Evolutionary conservation across 1,140 invertebrate species (phyloP).

Genomic region (Acromyrmex charruanus): DNA sequence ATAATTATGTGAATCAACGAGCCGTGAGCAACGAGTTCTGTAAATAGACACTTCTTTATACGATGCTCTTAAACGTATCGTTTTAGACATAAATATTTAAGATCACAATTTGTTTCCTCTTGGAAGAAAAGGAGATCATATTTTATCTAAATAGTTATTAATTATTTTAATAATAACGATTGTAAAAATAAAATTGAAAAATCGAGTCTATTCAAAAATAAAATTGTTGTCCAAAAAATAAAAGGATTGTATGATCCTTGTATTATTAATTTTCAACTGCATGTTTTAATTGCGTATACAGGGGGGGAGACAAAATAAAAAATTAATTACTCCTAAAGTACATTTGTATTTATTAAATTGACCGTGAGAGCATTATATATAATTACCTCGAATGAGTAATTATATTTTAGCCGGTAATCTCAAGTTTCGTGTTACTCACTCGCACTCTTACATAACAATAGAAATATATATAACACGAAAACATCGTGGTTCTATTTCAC

Average conservation of each 20-base stretch:
- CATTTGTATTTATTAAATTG: slow-evolving; percentile 14
- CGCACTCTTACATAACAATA: slow-evolving; percentile 18
- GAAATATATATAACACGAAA: slow-evolving; percentile 54
- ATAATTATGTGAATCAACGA: slow-evolving; percentile 43
- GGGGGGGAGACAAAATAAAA: background rate
- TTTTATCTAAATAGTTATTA: background rate
- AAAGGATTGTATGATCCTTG: background rate
- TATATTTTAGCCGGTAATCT: slow-evolving; percentile 39
- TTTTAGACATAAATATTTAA: background rate
- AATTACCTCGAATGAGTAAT: slow-evolving; percentile 35
- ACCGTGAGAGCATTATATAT: background rate
- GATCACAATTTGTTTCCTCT: background rate
- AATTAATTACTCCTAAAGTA: slow-evolving; percentile 3
- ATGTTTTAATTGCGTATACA: background rate
- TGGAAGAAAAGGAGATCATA: background rate
- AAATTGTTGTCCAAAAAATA: background rate
- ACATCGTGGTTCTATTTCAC: slow-evolving; percentile 68
- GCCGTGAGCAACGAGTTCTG: slow-evolving; percentile 13
- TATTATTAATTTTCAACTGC: background rate
- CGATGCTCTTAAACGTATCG: background rate
- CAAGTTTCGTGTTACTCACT: slow-evolving; percentile 32
- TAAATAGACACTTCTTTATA: slow-evolving; percentile 17
- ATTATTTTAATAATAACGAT: background rate
- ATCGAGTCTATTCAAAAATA: background rate
- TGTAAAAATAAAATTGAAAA: background rate